Evolutionary conservation across 2,888 invertebrate genomes (phyloP).

Genomic region (Herminia tarsipennalis): DNA sequence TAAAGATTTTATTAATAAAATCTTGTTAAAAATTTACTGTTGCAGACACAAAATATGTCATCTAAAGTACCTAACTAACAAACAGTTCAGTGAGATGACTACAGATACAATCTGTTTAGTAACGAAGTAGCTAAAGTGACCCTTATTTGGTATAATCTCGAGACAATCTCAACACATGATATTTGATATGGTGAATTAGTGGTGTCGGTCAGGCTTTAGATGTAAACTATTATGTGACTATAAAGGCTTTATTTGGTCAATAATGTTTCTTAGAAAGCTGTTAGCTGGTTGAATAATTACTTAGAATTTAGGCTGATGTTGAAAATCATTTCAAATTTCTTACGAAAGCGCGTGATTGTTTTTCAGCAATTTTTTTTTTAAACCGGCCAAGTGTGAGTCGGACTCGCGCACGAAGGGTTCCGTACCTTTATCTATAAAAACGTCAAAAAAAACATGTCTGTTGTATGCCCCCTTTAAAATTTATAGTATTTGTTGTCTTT

Average conservation of each 20-base stretch:
- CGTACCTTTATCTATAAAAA: too few relatives aligned
- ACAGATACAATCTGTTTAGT: constrained; percentile 35
- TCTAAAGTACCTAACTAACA: too few relatives aligned
- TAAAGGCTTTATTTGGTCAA: background rate
- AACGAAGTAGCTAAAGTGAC: constrained; percentile 23
- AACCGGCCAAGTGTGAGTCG: too few relatives aligned
- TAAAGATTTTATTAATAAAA: too few relatives aligned
- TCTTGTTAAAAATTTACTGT: constrained; percentile 10
- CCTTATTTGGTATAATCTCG: constrained; percentile 30
- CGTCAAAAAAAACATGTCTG: too few relatives aligned
- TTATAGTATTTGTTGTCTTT: too few relatives aligned
- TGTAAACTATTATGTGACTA: background rate
- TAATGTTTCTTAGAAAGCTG: background rate
- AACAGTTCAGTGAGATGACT: constrained; percentile 39
- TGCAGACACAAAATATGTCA: constrained; percentile 25
- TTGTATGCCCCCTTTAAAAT: too few relatives aligned
- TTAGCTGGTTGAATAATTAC: background rate
- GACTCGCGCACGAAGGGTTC: too few relatives aligned
- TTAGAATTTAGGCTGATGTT: background rate
- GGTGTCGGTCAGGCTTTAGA: constrained; percentile 15
- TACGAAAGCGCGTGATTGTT: too few relatives aligned
- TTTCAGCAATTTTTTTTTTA: too few relatives aligned
- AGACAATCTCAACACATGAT: constrained; percentile 11
- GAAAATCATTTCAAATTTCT: too few relatives aligned
- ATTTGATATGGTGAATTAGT: background rate